phyloP scores from a whole-genome alignment of 1,140 invertebrate species.

The Hestina assimilis region DNA sequence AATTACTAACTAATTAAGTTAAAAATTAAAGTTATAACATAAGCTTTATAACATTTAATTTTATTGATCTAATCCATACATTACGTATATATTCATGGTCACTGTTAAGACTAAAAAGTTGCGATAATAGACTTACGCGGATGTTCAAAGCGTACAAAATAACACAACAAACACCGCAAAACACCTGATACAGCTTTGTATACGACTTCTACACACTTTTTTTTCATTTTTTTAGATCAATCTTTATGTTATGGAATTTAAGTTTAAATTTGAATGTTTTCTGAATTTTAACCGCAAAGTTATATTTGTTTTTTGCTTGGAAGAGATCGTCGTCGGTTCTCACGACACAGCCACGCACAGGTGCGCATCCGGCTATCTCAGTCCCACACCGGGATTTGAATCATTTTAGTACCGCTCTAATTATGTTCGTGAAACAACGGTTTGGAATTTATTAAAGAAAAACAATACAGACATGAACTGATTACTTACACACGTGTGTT shows the following conservation, averaged over 20 bases:
- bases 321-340: constrained; percentile 56
- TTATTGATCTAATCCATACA: not conserved
- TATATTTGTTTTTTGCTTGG: constrained; percentile 28
- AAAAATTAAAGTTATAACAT: too few species aligned
- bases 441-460: constrained; percentile 18
- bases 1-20: too few species aligned
- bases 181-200: constrained; percentile 56
- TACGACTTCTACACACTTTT: constrained; percentile 19
- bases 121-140: constrained; percentile 64
- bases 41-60: not conserved
- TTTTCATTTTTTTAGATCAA: not conserved
- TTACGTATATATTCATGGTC: constrained; percentile 25
- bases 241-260: constrained; percentile 24
- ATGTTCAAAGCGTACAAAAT: constrained; percentile 72
- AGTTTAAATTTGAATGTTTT: constrained; percentile 22
- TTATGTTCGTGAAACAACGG: constrained; percentile 34
- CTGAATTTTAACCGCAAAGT: not conserved
- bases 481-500: not conserved
- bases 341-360: constrained; percentile 57
- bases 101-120: constrained; percentile 54
- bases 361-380: constrained; percentile 72
- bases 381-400: constrained; percentile 48
- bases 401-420: constrained; percentile 47
- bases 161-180: constrained; percentile 64
- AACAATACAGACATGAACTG: not conserved